phyloP scores from a whole-genome alignment of 2,797 vertebrate species.

The Spheniscus humboldti region DNA sequence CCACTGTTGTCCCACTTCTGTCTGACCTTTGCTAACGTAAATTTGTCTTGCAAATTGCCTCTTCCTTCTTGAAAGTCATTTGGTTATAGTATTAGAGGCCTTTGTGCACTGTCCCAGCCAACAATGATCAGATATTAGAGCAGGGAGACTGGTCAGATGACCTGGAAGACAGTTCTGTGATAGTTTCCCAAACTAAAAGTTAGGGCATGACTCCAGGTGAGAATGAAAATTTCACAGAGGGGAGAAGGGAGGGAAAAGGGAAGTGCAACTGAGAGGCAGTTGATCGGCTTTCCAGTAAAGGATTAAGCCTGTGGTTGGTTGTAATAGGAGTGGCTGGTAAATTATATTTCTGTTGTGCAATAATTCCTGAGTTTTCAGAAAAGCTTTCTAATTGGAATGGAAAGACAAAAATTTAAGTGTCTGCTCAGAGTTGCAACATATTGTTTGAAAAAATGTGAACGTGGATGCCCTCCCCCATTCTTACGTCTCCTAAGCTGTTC shows the following conservation, averaged over 20 bases:
- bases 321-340: neutral
- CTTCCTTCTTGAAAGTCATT: neutral
- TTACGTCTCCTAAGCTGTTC: neutral
- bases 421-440: neutral
- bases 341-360: neutral
- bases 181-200: neutral
- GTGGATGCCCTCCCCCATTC: neutral
- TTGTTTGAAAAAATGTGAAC: neutral
- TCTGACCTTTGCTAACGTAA: neutral
- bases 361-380: neutral
- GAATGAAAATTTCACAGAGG: neutral
- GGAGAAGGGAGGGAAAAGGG: neutral
- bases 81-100: neutral
- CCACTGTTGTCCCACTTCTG: neutral
- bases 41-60: neutral
- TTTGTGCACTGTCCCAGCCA: neutral
- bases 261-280: neutral
- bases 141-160: neutral
- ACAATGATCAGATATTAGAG: neutral
- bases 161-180: neutral
- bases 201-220: neutral
- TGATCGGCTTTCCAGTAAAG: conserved; percentile 7
- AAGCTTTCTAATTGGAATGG: neutral
- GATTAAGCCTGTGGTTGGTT: neutral
- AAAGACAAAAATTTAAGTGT: neutral